Evolutionary conservation across 2,797 vertebrate genomes (phyloP).

Genomic region (Microctenopoma steveboyesi): DNA sequence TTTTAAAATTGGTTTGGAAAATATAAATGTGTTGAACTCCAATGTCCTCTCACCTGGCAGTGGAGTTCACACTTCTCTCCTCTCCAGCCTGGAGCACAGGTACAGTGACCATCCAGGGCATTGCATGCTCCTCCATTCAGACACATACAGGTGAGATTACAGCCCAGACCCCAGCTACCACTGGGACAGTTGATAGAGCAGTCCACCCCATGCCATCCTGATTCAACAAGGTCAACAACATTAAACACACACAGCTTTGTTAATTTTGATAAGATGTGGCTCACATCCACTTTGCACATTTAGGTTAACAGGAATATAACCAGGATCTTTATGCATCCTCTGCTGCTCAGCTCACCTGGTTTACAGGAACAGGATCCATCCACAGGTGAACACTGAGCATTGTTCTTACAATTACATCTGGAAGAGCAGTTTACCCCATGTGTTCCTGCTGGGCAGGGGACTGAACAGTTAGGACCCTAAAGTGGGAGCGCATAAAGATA

Average conservation of each 20-base stretch:
- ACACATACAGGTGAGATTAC: slow-evolving; percentile 91
- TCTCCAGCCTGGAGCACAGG: slow-evolving; percentile 92
- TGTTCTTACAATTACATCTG: slow-evolving; percentile 89
- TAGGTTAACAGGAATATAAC: too few relatives aligned
- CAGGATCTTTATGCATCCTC: too few relatives aligned
- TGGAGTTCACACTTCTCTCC: slow-evolving; percentile 88
- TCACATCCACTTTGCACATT: too few relatives aligned
- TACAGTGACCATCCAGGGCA: slow-evolving; percentile 90
- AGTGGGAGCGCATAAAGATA: not conserved
- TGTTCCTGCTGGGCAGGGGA: slow-evolving; percentile 84
- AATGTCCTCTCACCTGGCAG: slow-evolving; percentile 86
- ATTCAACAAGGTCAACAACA: not conserved
- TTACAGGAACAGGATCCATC: slow-evolving; percentile 94
- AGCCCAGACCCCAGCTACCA: slow-evolving; percentile 93
- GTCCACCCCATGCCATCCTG: slow-evolving; percentile 97
- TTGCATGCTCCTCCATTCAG: slow-evolving; percentile 91
- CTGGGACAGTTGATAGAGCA: slow-evolving; percentile 97
- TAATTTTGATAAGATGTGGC: too few relatives aligned
- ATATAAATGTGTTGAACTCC: not conserved
- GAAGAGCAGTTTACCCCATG: slow-evolving; percentile 93
- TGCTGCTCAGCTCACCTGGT: slow-evolving; percentile 84
- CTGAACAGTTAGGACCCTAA: slow-evolving; percentile 88
- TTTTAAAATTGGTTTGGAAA: not conserved
- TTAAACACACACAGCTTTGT: too few relatives aligned
- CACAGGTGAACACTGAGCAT: slow-evolving; percentile 89